phyloP scores from a whole-genome alignment of 2,888 invertebrate genomes.

The Meta bourneti region DNA sequence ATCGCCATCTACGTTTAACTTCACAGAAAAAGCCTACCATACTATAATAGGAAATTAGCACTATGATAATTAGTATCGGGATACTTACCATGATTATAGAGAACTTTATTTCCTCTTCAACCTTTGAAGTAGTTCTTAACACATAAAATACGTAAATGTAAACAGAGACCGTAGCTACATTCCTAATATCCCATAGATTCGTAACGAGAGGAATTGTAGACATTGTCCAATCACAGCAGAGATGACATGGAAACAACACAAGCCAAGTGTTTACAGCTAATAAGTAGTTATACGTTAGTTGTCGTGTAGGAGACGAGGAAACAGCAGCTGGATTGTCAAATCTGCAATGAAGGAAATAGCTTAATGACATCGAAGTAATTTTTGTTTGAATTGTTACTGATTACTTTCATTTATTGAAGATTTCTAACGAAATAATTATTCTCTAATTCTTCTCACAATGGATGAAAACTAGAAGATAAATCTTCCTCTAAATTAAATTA shows the following conservation, averaged over 20 bases:
- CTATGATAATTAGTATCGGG: too few species aligned
- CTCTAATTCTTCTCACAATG: not conserved
- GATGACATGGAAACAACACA: slow-evolving; percentile 91
- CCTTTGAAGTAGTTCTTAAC: slow-evolving; percentile 78
- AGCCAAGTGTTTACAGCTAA: slow-evolving; percentile 94
- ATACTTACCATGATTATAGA: slow-evolving; percentile 61
- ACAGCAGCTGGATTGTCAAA: slow-evolving; percentile 99
- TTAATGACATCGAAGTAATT: not conserved
- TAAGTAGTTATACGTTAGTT: slow-evolving; percentile 96
- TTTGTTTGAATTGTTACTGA: too few species aligned
- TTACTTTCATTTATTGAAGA: too few species aligned
- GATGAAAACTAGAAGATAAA: too few species aligned
- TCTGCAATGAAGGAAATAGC: slow-evolving; percentile 81
- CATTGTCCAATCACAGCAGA: slow-evolving; percentile 99
- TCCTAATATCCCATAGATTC: slow-evolving; percentile 89
- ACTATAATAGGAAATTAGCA: too few species aligned
- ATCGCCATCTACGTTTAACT: too few species aligned
- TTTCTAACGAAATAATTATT: not conserved
- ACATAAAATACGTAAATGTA: slow-evolving; percentile 83
- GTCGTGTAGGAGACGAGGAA: slow-evolving; percentile 89
- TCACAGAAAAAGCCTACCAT: too few species aligned
- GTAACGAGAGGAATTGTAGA: slow-evolving; percentile 93
- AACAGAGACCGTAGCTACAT: slow-evolving; percentile 89
- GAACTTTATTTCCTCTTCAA: slow-evolving; percentile 61
- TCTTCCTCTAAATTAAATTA: too few species aligned